phyloP scores from a whole-genome alignment of 1,140 invertebrate species.

The Aphis craccivora region DNA sequence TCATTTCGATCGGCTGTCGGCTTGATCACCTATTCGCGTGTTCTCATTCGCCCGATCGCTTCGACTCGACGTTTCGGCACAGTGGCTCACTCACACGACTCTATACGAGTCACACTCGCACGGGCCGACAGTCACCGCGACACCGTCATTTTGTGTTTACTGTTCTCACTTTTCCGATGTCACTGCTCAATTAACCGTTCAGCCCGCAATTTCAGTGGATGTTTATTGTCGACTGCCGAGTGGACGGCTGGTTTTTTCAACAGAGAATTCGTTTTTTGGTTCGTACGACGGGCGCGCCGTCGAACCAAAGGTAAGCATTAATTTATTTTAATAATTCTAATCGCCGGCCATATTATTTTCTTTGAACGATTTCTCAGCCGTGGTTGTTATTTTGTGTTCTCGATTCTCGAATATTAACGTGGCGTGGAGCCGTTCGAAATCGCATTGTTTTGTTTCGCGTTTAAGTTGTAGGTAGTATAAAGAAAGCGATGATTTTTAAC shows the following conservation, averaged over 20 bases:
- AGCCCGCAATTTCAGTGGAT: not conserved
- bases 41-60: not conserved
- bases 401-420: not conserved
- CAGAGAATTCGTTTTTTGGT: not conserved
- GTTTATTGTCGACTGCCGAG: no score
- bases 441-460: not conserved
- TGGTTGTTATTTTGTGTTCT: no score
- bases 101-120: no score
- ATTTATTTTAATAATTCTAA: not conserved
- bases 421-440: not conserved
- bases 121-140: no score
- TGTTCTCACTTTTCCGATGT: no score
- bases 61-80: not conserved
- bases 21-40: not conserved
- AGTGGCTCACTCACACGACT: no score
- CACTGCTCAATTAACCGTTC: not conserved
- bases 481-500: not conserved
- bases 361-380: no score
- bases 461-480: not conserved
- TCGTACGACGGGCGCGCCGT: not conserved
- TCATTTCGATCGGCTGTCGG: not conserved
- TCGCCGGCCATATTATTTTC: no score
- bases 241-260: not conserved
- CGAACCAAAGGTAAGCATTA: not conserved
- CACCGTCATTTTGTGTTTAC: no score